These are phyloP conservation scores for Tenthredo amoena DNA, from an alignment of 2,888 invertebrate species.

Conservation along the genomic window DNA sequence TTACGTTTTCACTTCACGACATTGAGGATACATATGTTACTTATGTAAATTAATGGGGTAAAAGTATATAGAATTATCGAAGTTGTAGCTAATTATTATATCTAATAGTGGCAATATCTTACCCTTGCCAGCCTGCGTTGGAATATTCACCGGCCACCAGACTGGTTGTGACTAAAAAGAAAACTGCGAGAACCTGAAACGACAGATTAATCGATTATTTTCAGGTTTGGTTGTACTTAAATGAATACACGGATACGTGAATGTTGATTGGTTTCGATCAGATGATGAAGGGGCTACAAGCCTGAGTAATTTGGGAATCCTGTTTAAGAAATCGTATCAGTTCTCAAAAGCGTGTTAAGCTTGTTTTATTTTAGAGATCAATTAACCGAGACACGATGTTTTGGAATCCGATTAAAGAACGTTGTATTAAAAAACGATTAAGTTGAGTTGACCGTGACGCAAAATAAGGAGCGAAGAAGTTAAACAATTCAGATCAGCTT, in stretches of 20 bases:
- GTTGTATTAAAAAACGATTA: background rate
- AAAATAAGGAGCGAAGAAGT: background rate
- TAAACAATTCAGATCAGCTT: slow-evolving; percentile 34
- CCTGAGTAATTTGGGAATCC: background rate
- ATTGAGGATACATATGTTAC: background rate
- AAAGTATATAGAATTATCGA: slow-evolving; percentile 5
- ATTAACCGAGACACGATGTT: background rate
- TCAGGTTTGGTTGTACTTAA: background rate
- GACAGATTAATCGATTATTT: background rate
- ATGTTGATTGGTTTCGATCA: background rate
- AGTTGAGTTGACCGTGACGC: background rate
- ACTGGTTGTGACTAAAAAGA: slow-evolving; percentile 60
- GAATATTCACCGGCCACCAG: slow-evolving; percentile 60
- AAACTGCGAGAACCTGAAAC: slow-evolving; percentile 63
- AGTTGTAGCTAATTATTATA: background rate
- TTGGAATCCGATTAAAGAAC: background rate
- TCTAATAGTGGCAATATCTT: slow-evolving; percentile 54
- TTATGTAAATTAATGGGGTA: background rate
- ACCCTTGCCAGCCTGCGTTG: slow-evolving; percentile 69
- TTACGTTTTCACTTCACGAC: background rate
- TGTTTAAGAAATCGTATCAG: background rate
- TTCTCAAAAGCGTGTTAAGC: background rate
- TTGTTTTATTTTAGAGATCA: slow-evolving; percentile 23
- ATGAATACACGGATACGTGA: background rate
- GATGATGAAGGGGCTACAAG: background rate